Evolutionary conservation across 1,140 invertebrate genomes (phyloP), one percentile per base, ranked within the genome.

Genomic region (Drosophila novamexicana): DNA sequence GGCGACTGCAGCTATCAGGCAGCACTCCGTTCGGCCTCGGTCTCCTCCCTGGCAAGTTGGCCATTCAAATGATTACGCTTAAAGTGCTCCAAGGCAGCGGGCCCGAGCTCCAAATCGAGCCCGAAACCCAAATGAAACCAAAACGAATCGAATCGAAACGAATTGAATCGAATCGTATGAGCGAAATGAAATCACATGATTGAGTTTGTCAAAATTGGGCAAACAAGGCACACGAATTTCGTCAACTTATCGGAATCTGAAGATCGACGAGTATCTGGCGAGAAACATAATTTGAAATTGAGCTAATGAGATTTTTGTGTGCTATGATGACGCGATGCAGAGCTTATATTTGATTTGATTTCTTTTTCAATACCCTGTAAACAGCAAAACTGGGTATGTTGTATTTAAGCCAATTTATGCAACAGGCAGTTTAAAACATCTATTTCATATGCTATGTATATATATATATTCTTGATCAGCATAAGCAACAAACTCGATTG

Each of bases 1-100:
- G 69, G 77, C 67, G 54, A 61, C 67, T 50, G 37, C 63, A 57
- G 50, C 47, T 49, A 49, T 49, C 47, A 29, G 36, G 10, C 53
- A 56, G 10, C 18, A 10, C 34, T 32, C 49, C 34, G 1, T 32
- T 59, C 39, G 7, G 14, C 7, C 40, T 14, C 8, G 16, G 6
- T 59, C 36, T 34, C 52, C 22, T n/a, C 57, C 12, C 8, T 36
- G 40, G 76, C 80, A 64, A 84, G 56, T 86, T 82, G 76, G 75
- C 83, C 79, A 86, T 85, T 78, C 62, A 79, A 74, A 74, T 88
- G 83, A 86, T 86, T 86, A 88, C 67, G 83, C 63, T 63, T 82
- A 88, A 86, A 86, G 83, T 88, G 82, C 83, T 82, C 64, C 14
- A 37, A 54, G 57, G 40, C 71, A 36, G 12, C 16, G 4, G 59